Percentiles rank a stretch among this genome's conserved stretches.
Evolutionary conservation across 2,888 invertebrate genomes (phyloP).

Genomic region (Boloria euphrosyne): DNA sequence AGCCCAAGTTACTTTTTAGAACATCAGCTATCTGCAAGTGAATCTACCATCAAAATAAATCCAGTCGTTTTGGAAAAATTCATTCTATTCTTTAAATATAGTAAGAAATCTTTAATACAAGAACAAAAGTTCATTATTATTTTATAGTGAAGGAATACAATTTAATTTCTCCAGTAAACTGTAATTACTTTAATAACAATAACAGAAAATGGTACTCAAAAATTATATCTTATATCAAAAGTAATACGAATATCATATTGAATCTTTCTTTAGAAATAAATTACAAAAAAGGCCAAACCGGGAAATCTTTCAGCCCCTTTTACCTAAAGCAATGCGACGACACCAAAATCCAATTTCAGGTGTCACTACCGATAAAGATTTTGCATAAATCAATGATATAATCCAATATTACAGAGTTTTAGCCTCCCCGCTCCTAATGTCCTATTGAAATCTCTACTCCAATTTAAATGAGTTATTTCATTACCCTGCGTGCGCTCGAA

Average conservation of each 20-base stretch:
- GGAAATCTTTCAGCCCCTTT: conserved; percentile 35
- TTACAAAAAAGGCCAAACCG: conserved; percentile 23
- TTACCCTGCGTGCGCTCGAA: conserved; percentile 62
- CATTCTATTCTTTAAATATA: too few species aligned
- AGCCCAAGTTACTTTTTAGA: too few species aligned
- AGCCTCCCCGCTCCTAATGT: conserved; percentile 71
- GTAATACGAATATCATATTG: not conserved
- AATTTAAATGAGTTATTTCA: conserved; percentile 82
- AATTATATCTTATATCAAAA: conserved; percentile 8
- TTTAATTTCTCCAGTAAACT: too few species aligned
- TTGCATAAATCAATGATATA: conserved; percentile 80
- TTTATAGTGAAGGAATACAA: too few species aligned
- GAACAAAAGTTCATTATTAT: too few species aligned
- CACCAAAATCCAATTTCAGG: conserved; percentile 75
- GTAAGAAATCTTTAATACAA: too few species aligned
- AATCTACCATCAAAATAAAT: too few species aligned
- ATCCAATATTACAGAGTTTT: conserved; percentile 78
- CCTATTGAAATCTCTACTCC: conserved; percentile 78
- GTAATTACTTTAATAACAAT: too few species aligned
- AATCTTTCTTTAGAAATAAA: conserved; percentile 1
- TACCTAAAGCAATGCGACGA: conserved; percentile 61
- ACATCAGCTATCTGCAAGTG: too few species aligned
- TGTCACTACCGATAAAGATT: conserved; percentile 76
- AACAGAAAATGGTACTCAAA: not conserved
- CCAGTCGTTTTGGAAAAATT: too few species aligned